Conservation (phyloP, 2,888 invertebrate genomes). For the Listrodromus nycthemerus region DNA sequence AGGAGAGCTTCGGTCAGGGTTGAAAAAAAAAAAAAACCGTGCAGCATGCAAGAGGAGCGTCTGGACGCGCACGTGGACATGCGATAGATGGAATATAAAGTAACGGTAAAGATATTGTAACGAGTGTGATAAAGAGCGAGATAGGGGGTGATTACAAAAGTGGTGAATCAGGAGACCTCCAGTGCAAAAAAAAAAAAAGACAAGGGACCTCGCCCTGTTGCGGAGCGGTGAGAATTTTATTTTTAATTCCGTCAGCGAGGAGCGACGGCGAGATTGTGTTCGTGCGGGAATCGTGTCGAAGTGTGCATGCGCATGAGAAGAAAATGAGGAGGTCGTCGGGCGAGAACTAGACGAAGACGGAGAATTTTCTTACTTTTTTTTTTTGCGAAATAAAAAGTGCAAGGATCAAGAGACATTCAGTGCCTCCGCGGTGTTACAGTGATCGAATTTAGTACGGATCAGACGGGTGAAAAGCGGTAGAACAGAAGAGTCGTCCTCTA, state of each 20-base stretch:
- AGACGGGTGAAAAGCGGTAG: not conserved
- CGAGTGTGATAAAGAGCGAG: conserved; percentile 21
- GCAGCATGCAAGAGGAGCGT: conserved; percentile 67
- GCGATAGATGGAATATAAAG: conserved; percentile 66
- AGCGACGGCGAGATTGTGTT: conserved; percentile 40
- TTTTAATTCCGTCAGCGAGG: conserved; percentile 52
- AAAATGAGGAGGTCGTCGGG: not conserved
- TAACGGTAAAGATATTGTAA: conserved; percentile 15
- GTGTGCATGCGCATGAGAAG: conserved; percentile 39
- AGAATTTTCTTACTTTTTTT: conserved; percentile 43
- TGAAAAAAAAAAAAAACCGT: conserved; percentile 39
- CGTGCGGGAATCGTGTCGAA: conserved; percentile 45
- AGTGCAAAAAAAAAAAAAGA: conserved; percentile 64
- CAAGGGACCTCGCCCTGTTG: conserved; percentile 44
- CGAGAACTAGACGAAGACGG: conserved; percentile 28
- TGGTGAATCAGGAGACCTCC: conserved; percentile 56
- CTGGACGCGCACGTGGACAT: conserved; percentile 72
- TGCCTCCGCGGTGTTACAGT: conserved; percentile 48
- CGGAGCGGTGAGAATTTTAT: conserved; percentile 57
- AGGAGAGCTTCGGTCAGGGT: conserved; percentile 61
- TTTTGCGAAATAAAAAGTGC: conserved; percentile 60
- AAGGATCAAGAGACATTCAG: conserved; percentile 53
- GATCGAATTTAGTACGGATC: conserved; percentile 49
- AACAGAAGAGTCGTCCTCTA: not conserved
- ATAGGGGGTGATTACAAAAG: conserved; percentile 21